Base-by-base conservation (phyloP, 2,797 vertebrate species). In the Typhlichthys eigenmanni region DNA sequence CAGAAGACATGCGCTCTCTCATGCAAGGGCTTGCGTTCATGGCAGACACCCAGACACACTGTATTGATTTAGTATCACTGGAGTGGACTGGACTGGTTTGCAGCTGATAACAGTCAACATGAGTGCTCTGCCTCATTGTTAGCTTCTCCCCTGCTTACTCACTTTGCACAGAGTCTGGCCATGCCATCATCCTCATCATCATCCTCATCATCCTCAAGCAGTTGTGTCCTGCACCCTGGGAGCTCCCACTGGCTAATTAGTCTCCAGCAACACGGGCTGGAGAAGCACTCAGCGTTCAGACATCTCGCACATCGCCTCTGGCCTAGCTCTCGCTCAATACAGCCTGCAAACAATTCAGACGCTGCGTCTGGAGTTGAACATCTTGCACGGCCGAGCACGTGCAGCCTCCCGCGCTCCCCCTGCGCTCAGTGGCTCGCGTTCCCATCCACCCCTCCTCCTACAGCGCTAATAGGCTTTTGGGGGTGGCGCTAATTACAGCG, bases 41-140 rank as follows among this genome's bases (percentile, higher is more conserved):
- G 55, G 71, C 63, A 78, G 71, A 59, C 24, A 84, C 59, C 74
- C 76, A 87, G 84, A 90, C 88, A 83, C 84, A 83, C 84, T 81
- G 74, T 86, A 89, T 85, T 91, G 87, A 89, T 85, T 43, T 43
- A 4, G 7, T 43, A 43, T 43, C 9, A 43, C 9, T 43, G 7
- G 9, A 43, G 38, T 87, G 81, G 87, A 60, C 87, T 78, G 80
- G 87, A 60, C 87, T 78, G 80, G 80, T 78, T 66, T 76, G 68
- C 64, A 32, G 51, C 9, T 29, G 24, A 13, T 72, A 66, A 67
- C 72, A 79, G 79, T 82, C 76, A 62, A 63, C 62, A 73, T 9
- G 38, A 43, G 38, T 43, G 38, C 7, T 43, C 9, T 43, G 38
- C 66, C 69, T 88, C 68, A 79, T 86, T 86, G 83, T 89, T 84